These are phyloP conservation scores for Astropecten irregularis DNA, from an alignment of 53 echinoderm and acorn worm species.

Conservation along the genomic window DNA sequence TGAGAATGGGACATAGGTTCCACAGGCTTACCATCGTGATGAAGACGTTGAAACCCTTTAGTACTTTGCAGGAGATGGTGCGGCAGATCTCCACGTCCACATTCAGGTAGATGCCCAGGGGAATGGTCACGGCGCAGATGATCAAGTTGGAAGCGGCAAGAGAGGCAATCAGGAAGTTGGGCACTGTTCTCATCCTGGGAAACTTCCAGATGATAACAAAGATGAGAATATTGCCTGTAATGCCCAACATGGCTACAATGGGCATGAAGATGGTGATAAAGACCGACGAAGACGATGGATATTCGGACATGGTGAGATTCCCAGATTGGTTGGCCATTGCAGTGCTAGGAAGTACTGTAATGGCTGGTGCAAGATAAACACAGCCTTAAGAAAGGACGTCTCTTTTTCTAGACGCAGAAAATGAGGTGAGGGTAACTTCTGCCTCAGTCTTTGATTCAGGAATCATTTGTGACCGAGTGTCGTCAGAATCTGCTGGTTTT, in stretches of 20 bases:
- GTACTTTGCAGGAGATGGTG: not conserved
- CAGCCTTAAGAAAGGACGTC: no score
- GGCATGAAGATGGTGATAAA: not conserved
- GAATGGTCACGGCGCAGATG: not conserved
- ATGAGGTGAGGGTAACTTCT: no score
- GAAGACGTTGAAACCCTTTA: not conserved
- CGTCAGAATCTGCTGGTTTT: no score
- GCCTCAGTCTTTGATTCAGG: no score
- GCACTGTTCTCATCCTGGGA: not conserved
- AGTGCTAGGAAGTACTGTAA: not conserved
- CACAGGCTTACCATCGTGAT: constrained; percentile 6
- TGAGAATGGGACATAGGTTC: constrained; percentile 2
- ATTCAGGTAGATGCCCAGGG: not conserved
- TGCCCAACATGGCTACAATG: not conserved
- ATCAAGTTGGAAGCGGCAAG: not conserved
- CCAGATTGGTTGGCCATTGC: not conserved
- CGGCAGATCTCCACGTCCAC: not conserved
- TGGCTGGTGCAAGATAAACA: no score
- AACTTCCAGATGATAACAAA: not conserved
- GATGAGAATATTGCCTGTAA: not conserved
- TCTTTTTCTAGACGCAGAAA: no score
- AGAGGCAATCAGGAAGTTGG: not conserved
- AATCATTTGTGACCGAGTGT: no score
- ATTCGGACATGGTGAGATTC: not conserved
- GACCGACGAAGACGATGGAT: not conserved